Percentiles rank a stretch among this genome's conserved stretches.
Evolutionary conservation across 2,888 invertebrate genomes (phyloP).

Genomic region (Polyommatus iphigenia): DNA sequence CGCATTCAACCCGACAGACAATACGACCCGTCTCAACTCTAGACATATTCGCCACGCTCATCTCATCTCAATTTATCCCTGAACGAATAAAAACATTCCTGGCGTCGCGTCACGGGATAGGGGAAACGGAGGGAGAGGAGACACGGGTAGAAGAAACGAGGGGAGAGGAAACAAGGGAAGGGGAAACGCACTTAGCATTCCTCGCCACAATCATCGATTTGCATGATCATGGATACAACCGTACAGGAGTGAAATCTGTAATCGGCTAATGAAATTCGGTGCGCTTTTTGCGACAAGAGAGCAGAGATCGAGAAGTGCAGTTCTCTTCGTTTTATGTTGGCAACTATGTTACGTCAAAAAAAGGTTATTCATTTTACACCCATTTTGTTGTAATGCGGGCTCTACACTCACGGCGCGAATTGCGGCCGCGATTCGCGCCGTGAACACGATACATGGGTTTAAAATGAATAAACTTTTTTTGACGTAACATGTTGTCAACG

Average conservation of each 20-base stretch:
- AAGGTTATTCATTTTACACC: no score
- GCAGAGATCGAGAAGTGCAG: no score
- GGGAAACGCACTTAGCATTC: background rate
- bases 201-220: slow-evolving; percentile 4
- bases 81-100: background rate
- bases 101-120: background rate
- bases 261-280: background rate
- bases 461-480: no score
- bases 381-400: no score
- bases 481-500: no score
- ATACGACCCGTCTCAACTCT: background rate
- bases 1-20: background rate
- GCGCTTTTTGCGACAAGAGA: background rate
- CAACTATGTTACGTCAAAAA: no score
- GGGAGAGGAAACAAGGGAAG: background rate
- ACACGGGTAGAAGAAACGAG: background rate
- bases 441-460: no score
- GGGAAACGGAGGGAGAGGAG: background rate
- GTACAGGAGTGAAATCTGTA: background rate
- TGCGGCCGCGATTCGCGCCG: no score
- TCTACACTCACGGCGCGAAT: no score
- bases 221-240: background rate
- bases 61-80: slow-evolving; percentile 14
- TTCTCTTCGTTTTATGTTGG: no score
- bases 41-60: background rate